These are phyloP conservation scores for Nesospiza acunhae DNA, from an alignment of 2,113 vertebrate species.

Conservation along the genomic window DNA sequence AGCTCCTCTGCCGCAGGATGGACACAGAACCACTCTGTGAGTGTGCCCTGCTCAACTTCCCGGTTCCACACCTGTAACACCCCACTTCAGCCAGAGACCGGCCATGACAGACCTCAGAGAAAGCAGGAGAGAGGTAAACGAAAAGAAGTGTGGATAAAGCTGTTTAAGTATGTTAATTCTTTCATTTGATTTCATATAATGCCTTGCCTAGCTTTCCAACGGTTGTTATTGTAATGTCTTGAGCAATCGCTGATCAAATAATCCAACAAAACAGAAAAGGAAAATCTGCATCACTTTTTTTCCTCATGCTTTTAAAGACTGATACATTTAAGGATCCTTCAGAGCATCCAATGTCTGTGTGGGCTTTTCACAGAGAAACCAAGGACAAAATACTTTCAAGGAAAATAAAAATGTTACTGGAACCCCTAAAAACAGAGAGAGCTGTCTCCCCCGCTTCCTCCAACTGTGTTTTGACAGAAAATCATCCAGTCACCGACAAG, in stretches of 20 bases:
- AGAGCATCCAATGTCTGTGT: neutral
- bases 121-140: neutral
- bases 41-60: neutral
- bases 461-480: slow-evolving; percentile 1
- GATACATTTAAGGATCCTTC: neutral
- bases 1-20: neutral
- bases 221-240: neutral
- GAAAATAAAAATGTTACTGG: slow-evolving; percentile 14
- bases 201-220: neutral
- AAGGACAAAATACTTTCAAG: neutral
- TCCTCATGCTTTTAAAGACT: neutral
- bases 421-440: neutral
- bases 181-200: neutral
- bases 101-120: neutral
- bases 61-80: neutral
- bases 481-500: neutral
- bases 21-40: neutral
- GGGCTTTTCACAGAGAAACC: neutral
- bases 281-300: neutral
- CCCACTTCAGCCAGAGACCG: neutral
- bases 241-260: neutral
- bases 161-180: neutral
- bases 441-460: neutral
- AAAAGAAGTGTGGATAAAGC: neutral
- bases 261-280: neutral